Conservation (phyloP, 2,797 vertebrate genomes). For the Halcyon smyrnensis region DNA sequence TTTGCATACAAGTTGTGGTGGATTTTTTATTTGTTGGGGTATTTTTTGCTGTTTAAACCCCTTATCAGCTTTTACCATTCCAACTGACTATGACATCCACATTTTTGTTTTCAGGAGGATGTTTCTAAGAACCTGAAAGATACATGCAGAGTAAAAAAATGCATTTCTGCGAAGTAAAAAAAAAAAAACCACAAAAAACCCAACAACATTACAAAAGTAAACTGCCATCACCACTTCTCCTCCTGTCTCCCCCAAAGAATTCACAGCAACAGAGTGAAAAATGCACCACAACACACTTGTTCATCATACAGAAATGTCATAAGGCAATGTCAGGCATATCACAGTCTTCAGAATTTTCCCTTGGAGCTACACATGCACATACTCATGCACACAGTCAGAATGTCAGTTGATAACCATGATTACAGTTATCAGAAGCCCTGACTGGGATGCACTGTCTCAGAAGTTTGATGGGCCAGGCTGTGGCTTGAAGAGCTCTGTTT, state of each 20-base stretch:
- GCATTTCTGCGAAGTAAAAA: neutral
- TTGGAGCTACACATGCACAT: neutral
- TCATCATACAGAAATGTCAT: neutral
- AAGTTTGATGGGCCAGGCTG: neutral
- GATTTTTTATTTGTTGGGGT: neutral
- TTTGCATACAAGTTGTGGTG: neutral
- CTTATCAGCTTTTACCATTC: neutral
- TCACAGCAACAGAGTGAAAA: neutral
- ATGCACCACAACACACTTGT: neutral
- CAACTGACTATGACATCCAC: neutral
- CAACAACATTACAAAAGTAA: neutral
- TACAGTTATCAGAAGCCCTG: neutral
- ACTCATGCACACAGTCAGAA: neutral
- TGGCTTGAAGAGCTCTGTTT: neutral
- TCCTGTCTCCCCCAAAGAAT: neutral
- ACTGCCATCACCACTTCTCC: neutral
- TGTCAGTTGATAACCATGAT: rapidly evolving
- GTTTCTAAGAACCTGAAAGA: neutral
- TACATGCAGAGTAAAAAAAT: neutral
- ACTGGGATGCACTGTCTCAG: neutral
- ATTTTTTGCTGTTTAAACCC: neutral
- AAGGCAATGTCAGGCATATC: neutral
- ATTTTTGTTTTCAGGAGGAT: neutral
- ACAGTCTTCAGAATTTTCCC: neutral
- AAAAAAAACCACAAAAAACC: neutral